phyloP scores from a whole-genome alignment of 2,797 vertebrate genomes.

The Enteromius afrohamiltoni region DNA sequence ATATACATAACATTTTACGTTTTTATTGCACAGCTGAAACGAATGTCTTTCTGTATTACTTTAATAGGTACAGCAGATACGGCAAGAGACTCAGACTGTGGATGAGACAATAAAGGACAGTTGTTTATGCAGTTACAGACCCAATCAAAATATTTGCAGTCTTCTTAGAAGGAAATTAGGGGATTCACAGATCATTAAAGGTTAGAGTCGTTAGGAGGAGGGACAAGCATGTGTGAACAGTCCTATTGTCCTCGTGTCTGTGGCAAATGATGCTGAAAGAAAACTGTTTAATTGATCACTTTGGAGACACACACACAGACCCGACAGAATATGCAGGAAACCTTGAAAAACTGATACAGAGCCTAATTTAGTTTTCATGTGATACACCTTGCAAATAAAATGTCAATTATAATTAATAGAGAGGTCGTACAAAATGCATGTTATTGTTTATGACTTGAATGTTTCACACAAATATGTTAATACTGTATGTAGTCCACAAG shows the following conservation, averaged over 20 bases:
- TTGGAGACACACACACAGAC: conserved; percentile 14
- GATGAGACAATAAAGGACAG: neutral
- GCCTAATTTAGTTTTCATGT: neutral
- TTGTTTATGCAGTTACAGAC: neutral
- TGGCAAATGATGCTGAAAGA: conserved; percentile 14
- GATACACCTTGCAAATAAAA: neutral
- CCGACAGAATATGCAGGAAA: neutral
- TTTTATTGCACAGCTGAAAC: neutral
- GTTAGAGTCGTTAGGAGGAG: conserved; percentile 2
- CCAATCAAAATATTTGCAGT: neutral
- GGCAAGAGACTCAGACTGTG: neutral
- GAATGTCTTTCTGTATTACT: neutral
- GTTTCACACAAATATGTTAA: neutral
- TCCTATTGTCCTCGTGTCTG: conserved; percentile 29
- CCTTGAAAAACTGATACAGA: neutral
- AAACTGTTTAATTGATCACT: conserved; percentile 27
- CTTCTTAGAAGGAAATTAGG: conserved; percentile 29
- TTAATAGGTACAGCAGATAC: neutral
- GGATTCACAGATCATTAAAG: conserved; percentile 41
- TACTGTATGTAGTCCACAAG: neutral
- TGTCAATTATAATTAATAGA: neutral
- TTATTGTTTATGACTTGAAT: neutral
- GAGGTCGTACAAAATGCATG: neutral
- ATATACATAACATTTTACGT: neutral
- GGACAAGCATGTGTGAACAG: conserved; percentile 35